Conservation (phyloP, 2,888 invertebrate species). For the Drosophila sordidula region DNA sequence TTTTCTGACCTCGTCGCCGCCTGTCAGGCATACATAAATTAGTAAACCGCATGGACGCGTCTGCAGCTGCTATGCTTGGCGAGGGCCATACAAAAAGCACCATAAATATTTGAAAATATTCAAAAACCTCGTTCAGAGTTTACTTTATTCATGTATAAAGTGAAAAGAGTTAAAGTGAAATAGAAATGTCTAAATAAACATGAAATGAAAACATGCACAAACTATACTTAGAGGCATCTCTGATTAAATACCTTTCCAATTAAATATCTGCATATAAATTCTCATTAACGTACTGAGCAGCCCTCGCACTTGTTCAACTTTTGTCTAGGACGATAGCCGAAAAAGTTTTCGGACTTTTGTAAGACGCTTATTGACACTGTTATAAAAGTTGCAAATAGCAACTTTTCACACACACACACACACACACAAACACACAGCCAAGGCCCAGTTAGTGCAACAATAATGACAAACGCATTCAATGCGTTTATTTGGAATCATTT, state of each 20-base stretch:
- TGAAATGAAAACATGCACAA: no score
- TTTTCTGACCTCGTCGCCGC: slow-evolving; percentile 40
- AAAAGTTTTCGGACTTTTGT: slow-evolving; percentile 62
- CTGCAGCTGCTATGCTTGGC: slow-evolving; percentile 21
- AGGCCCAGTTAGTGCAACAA: slow-evolving; percentile 25
- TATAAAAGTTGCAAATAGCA: slow-evolving; percentile 47
- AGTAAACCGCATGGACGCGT: slow-evolving; percentile 54
- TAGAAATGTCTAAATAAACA: no score
- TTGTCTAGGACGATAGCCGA: slow-evolving; percentile 12
- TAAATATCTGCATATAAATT: no score
- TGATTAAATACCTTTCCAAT: neutral
- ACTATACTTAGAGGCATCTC: neutral
- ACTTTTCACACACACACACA: slow-evolving; percentile 20
- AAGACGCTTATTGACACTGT: slow-evolving; percentile 74
- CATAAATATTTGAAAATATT: slow-evolving; percentile 19
- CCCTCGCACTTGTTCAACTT: slow-evolving; percentile 31
- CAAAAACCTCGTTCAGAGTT: neutral
- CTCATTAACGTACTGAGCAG: slow-evolving; percentile 12
- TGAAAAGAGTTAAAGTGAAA: neutral
- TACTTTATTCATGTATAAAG: neutral
- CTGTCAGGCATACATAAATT: slow-evolving; percentile 66
- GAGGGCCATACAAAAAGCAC: slow-evolving; percentile 21
- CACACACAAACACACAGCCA: slow-evolving; percentile 6
- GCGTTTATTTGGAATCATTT: slow-evolving; percentile 11
- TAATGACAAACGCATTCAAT: slow-evolving; percentile 20